These are phyloP conservation scores for Pantala flavescens DNA, from an alignment of 1,140 invertebrate genomes.

Conservation along the genomic window DNA sequence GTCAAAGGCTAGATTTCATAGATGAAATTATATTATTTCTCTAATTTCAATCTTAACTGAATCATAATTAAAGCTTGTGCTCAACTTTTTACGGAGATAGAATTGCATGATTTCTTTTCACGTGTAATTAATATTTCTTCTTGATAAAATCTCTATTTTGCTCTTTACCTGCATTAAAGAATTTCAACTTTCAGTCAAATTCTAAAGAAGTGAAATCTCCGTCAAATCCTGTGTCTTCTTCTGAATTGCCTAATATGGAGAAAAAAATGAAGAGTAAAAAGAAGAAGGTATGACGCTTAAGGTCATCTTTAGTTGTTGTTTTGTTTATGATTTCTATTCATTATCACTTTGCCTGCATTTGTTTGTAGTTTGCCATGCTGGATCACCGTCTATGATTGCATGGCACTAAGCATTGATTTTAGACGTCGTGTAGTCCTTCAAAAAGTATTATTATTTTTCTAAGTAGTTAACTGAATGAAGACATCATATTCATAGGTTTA, in stretches of 20 bases:
- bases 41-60: too few relatives aligned
- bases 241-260: conserved; percentile 18
- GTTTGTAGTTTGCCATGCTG: not conserved
- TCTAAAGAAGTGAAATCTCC: conserved; percentile 16
- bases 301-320: not conserved
- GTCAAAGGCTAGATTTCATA: too few relatives aligned
- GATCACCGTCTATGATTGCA: not conserved
- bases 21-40: too few relatives aligned
- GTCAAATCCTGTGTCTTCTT: not conserved
- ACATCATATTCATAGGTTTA: too few relatives aligned
- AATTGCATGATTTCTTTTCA: too few relatives aligned
- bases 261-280: conserved; percentile 21
- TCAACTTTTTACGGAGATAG: not conserved
- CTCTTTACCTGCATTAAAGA: not conserved
- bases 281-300: conserved; percentile 19
- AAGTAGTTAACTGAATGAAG: too few relatives aligned
- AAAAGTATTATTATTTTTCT: not conserved
- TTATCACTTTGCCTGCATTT: not conserved
- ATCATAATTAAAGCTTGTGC: too few relatives aligned
- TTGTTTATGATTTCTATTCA: conserved; percentile 12
- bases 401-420: not conserved
- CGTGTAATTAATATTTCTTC: not conserved
- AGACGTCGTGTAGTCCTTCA: not conserved
- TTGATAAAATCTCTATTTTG: not conserved
- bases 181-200: conserved; percentile 19